phyloP scores from a whole-genome alignment of 2,797 vertebrate genomes.

The Tarsius wallacei region DNA sequence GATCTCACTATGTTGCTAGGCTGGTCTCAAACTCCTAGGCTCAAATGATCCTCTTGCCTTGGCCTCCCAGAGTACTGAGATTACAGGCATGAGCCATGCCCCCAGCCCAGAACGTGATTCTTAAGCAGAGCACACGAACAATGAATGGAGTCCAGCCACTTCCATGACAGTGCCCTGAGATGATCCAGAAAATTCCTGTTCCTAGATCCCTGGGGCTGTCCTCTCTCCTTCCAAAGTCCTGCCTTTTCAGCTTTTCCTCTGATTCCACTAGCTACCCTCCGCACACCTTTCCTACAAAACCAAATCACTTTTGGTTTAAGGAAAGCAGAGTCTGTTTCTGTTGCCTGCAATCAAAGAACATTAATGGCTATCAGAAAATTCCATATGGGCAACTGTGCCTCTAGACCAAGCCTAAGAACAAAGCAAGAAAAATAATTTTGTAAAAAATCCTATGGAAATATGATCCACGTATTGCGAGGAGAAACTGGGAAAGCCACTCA shows the following conservation, averaged over 20 bases:
- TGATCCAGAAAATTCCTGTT: background rate
- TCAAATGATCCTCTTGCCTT: too few relatives aligned
- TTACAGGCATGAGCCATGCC: too few relatives aligned
- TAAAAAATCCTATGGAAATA: background rate
- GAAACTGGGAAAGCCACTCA: background rate
- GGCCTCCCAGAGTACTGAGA: too few relatives aligned
- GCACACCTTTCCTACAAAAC: background rate
- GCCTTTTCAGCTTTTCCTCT: background rate
- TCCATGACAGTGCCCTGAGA: background rate
- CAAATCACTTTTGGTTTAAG: background rate
- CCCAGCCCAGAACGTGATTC: background rate
- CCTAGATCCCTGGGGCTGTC: background rate
- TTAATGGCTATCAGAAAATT: constrained; percentile 13
- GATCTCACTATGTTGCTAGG: too few relatives aligned
- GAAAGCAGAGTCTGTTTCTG: constrained; percentile 15
- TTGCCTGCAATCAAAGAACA: constrained; percentile 32
- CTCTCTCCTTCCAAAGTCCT: constrained; percentile 20
- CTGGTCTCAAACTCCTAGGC: too few relatives aligned
- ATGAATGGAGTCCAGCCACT: background rate
- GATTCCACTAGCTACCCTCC: background rate
- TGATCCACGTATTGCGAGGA: background rate
- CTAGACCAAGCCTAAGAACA: constrained; percentile 25
- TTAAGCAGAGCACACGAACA: constrained; percentile 5
- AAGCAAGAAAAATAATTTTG: background rate
- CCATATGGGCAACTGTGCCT: background rate